Evolutionary conservation across 2,888 invertebrate genomes (phyloP).

Genomic region (Scrobipalpa costella): DNA sequence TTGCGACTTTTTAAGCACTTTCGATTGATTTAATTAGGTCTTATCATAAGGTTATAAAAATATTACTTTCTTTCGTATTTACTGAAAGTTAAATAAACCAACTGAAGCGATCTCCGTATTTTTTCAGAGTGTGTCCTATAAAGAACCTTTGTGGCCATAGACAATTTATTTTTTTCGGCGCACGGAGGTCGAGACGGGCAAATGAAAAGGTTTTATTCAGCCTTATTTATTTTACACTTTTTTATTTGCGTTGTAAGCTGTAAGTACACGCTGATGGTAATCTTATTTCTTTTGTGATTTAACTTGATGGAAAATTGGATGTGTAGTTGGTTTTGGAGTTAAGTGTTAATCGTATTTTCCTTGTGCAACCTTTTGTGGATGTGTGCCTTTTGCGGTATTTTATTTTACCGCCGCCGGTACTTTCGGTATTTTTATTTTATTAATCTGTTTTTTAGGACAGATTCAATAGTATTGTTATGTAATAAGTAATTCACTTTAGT

Average conservation of each 20-base stretch:
- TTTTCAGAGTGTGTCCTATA: not conserved
- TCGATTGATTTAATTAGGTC: no score
- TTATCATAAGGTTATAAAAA: no score
- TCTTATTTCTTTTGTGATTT: constrained; percentile 41
- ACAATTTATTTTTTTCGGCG: constrained; percentile 55
- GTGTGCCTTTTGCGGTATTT: no score
- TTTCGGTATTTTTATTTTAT: no score
- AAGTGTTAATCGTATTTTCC: not conserved
- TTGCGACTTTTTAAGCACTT: no score
- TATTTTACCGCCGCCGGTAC: no score
- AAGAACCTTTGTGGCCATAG: constrained; percentile 46
- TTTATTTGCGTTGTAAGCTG: not conserved
- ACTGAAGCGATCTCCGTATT: not conserved
- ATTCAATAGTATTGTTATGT: no score
- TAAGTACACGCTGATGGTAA: constrained; percentile 31
- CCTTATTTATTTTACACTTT: constrained; percentile 27
- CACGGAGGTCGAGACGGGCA: constrained; percentile 35
- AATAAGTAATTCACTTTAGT: no score
- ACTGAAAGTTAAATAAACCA: constrained; percentile 38
- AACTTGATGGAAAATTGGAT: constrained; percentile 45
- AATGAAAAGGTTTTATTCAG: constrained; percentile 34
- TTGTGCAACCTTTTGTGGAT: not conserved
- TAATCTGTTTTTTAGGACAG: no score
- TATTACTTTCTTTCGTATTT: not conserved
- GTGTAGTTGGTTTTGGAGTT: not conserved